Conservation (phyloP, 2,797 vertebrate genomes). For the Sebastes nivosus region DNA sequence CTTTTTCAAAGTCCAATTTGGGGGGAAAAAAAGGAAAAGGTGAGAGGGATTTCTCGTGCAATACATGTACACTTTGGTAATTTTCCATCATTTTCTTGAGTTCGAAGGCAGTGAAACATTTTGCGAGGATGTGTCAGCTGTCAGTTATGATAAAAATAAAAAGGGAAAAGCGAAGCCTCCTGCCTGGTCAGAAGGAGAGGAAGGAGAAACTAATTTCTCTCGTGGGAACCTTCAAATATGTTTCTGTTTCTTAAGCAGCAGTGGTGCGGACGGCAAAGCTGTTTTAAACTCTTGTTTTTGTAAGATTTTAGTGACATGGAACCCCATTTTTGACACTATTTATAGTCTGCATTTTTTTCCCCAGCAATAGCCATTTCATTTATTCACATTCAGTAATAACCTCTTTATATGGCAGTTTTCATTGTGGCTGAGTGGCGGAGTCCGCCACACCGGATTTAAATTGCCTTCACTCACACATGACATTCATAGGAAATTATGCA, state of each 20-base stretch:
- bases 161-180: not conserved
- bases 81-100: not conserved
- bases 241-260: constrained; percentile 12
- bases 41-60: not conserved
- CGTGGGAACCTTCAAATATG: constrained; percentile 7
- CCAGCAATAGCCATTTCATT: not conserved
- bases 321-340: not conserved
- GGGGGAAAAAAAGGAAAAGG: not conserved
- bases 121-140: not conserved
- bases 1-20: not conserved
- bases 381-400: not conserved
- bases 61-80: not conserved
- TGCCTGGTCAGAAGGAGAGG: not conserved
- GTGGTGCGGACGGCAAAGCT: not conserved
- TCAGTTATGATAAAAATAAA: constrained; percentile 6
- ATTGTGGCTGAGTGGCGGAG: not conserved
- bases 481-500: not conserved
- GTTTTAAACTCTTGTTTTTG: not conserved
- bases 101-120: not conserved
- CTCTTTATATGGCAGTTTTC: not conserved
- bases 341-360: not conserved
- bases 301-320: not conserved
- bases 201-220: constrained; percentile 5
- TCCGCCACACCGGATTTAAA: not conserved
- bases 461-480: not conserved